phyloP scores from a whole-genome alignment of 1,140 invertebrate genomes.

The Acromyrmex charruanus region DNA sequence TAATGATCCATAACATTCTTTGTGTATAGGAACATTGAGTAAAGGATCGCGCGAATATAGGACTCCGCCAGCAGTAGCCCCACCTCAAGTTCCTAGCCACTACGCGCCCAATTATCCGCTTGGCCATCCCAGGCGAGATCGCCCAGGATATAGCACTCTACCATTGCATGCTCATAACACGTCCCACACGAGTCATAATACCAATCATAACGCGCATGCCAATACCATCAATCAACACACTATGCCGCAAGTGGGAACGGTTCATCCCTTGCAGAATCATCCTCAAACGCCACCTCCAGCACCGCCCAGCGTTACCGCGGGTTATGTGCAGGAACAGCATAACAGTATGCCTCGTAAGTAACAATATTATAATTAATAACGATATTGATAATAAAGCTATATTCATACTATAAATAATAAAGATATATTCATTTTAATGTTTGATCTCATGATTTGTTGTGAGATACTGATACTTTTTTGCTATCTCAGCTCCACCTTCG shows the following conservation, averaged over 20 bases:
- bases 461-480: conserved; percentile 19
- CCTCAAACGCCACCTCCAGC: conserved; percentile 90
- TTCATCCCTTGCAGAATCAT: conserved; percentile 88
- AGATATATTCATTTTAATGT: background rate
- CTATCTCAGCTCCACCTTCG: conserved; percentile 90
- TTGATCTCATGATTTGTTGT: background rate
- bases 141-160: conserved; percentile 94
- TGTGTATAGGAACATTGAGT: conserved; percentile 88
- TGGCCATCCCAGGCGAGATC: conserved; percentile 91
- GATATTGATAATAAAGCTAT: background rate
- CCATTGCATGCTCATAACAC: conserved; percentile 88
- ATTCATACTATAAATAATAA: no score
- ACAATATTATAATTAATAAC: conserved; percentile 17
- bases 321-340: conserved; percentile 88
- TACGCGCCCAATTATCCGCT: conserved; percentile 97
- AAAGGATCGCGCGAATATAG: conserved; percentile 94
- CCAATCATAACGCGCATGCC: conserved; percentile 84
- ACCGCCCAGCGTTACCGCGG: conserved; percentile 84
- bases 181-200: conserved; percentile 77
- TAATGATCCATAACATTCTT: background rate
- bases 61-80: conserved; percentile 97
- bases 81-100: conserved; percentile 97
- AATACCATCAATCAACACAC: conserved; percentile 85
- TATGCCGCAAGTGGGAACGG: conserved; percentile 88
- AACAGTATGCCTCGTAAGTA: conserved; percentile 93